Evolutionary conservation across 2,113 vertebrate species (phyloP), one percentile per base, ranked within the genome.

Genomic region (Malaclemys terrapin): DNA sequence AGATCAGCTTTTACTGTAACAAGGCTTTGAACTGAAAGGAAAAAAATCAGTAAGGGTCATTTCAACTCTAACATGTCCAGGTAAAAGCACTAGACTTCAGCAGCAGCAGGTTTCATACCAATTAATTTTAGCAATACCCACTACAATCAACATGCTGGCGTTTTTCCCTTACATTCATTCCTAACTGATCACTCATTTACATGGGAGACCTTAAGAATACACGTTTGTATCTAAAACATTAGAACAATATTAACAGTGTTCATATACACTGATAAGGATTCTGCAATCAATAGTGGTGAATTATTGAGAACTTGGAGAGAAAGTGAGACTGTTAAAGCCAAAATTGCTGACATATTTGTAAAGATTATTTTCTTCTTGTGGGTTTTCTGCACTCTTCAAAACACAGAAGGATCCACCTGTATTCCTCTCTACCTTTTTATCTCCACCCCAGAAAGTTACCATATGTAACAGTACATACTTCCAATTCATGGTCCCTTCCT

Each of bases 1-100:
- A 76, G 0, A 4, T 84, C 89, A 94, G 79, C 79, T 93, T 93
- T 62, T 87, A 89, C 59, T 88, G 50, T 65, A 96, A 90, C 5
- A 9, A 93, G 79, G 31, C 52, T 78, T 11, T 83, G 35, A 90
- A 35, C 86, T 45, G 50, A 12, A 80, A 27, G 2, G n/a, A 3
- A 38, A 5, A 47, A 42, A 56, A 83, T 88, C 85, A 87, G 0
- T 82, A 87, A 38, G 83, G 57, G 53, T 90, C 76, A 90, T 1
- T 91, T 72, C 47, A 93, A 83, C 19, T 35, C 47, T 94, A 50
- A 56, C 79, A 42, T 1, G 54, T 72, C 42, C 54, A 82, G 62
- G 50, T 10, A 59, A 91, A 91, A 94, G 53, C 45, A 86, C 31
- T 62, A 79, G 47, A 38, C 83, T 81, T 87, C 72, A 82, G 12